Evolutionary conservation across 1,140 invertebrate genomes (phyloP).

Genomic region (Calliopsis andreniformis): DNA sequence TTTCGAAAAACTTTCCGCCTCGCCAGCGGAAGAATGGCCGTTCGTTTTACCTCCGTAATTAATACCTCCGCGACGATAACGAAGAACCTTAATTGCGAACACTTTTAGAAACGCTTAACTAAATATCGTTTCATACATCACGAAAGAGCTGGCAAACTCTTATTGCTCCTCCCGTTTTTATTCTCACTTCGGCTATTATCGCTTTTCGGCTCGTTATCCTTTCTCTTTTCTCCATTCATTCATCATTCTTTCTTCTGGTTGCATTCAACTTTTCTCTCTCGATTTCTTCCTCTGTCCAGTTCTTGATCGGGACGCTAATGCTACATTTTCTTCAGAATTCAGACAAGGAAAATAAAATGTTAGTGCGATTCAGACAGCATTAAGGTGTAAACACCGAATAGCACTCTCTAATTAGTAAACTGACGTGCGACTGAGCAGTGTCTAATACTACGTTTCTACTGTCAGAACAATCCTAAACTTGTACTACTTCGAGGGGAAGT

Average conservation of each 20-base stretch:
- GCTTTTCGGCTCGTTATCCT: too few relatives aligned
- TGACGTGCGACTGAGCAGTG: conserved; percentile 16
- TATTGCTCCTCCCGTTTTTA: conserved; percentile 5
- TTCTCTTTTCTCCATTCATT: conserved; percentile 1
- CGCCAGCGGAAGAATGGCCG: neutral
- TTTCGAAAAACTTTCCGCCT: neutral
- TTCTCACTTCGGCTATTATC: conserved; percentile 1
- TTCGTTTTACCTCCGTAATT: conserved; percentile 9
- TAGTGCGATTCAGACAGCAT: neutral
- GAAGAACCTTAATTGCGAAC: neutral
- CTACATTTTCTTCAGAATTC: too few relatives aligned
- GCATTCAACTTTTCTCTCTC: neutral
- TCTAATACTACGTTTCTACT: neutral
- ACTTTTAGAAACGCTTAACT: neutral
- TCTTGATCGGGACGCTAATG: too few relatives aligned
- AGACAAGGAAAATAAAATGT: neutral
- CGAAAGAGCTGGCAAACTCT: neutral
- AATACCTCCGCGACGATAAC: neutral
- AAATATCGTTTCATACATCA: conserved; percentile 2
- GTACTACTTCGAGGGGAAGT: conserved; percentile 20
- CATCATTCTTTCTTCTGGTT: neutral
- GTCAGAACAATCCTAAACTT: conserved; percentile 18
- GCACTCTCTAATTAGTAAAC: conserved; percentile 43
- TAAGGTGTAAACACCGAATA: conserved; percentile 39
- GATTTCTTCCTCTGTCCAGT: neutral